phyloP scores from a whole-genome alignment of 2,888 invertebrate species.

The Venustoraphidia nigricollis region DNA sequence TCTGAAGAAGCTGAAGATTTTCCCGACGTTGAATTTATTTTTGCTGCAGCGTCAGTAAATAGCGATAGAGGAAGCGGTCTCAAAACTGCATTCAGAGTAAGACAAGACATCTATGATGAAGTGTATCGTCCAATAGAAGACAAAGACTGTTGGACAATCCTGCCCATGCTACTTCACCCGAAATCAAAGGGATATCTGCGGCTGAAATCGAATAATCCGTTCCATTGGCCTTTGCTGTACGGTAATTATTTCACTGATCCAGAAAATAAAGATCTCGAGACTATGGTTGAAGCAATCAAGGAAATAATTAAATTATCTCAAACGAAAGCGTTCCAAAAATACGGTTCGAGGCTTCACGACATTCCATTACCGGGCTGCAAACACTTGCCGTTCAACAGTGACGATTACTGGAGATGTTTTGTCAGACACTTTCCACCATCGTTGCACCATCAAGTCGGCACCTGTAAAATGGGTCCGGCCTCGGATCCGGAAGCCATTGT shows the following conservation, averaged over 20 bases:
- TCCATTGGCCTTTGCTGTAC: conserved; percentile 40
- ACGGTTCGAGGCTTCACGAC: conserved; percentile 38
- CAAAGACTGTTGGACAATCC: conserved; percentile 30
- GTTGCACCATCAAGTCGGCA: conserved; percentile 51
- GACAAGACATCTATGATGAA: conserved; percentile 29
- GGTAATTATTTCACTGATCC: conserved; percentile 38
- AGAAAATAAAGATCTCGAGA: conserved; percentile 26
- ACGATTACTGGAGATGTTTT: conserved; percentile 52
- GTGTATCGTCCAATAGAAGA: conserved; percentile 29
- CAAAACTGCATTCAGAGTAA: conserved; percentile 20
- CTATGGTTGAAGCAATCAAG: conserved; percentile 37
- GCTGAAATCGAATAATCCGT: conserved; percentile 35
- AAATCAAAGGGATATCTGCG: conserved; percentile 33
- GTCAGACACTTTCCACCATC: conserved; percentile 41
- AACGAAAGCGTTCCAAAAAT: conserved; percentile 34
- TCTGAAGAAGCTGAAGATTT: conserved; percentile 34
- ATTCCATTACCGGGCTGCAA: conserved; percentile 39
- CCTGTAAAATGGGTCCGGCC: conserved; percentile 51
- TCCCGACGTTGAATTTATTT: conserved; percentile 50
- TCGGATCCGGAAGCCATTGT: conserved; percentile 43
- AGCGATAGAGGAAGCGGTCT: conserved; percentile 32
- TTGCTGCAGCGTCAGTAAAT: conserved; percentile 37
- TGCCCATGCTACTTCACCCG: conserved; percentile 41
- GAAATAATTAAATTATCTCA: conserved; percentile 29
- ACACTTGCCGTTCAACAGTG: conserved; percentile 34